These are phyloP conservation scores for Sesamia nonagrioides DNA, from an alignment of 1,140 invertebrate genomes.

Conservation along the genomic window DNA sequence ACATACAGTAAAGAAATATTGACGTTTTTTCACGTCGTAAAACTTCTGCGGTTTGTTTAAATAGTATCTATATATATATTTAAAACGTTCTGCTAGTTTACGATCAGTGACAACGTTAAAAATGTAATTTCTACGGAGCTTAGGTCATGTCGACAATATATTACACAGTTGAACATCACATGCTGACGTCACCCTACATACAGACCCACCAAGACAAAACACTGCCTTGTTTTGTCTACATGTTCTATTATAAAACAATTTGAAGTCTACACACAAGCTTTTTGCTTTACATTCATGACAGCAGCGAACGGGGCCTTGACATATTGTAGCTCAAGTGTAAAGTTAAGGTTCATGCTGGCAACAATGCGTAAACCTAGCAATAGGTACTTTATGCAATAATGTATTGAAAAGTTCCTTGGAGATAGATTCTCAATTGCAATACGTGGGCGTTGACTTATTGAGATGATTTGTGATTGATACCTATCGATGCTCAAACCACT, in stretches of 20 bases:
- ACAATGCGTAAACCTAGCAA: constrained; percentile 9
- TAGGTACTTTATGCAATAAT: neutral
- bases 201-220: neutral
- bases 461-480: no score
- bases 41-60: no score
- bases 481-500: no score
- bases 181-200: neutral
- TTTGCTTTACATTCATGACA: constrained; percentile 13
- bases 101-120: no score
- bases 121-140: no score
- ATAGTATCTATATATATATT: no score
- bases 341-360: constrained; percentile 35
- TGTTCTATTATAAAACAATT: neutral
- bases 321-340: constrained; percentile 43
- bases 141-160: no score
- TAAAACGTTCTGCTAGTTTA: no score
- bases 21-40: no score
- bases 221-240: neutral
- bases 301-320: constrained; percentile 24
- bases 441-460: no score
- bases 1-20: no score
- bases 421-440: neutral
- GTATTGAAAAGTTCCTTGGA: neutral
- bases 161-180: neutral
- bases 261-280: neutral